These are phyloP conservation scores for Cerastoderma edule DNA, from an alignment of 2,888 invertebrate genomes.

Conservation along the genomic window DNA sequence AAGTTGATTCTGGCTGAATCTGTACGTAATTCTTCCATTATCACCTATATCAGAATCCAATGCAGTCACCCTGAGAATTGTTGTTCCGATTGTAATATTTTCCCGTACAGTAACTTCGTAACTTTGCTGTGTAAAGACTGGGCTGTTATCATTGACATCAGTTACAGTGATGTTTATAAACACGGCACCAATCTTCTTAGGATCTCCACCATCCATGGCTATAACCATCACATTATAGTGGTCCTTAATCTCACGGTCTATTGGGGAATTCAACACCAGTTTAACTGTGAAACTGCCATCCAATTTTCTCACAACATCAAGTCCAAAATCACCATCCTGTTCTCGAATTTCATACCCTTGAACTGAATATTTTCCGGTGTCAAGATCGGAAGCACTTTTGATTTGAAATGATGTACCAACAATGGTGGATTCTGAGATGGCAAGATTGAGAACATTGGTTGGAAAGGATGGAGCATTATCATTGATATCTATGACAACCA, in stretches of 20 bases:
- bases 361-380: constrained; percentile 70
- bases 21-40: constrained; percentile 87
- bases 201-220: constrained; percentile 75
- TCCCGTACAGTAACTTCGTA: constrained; percentile 73
- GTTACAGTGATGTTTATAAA: constrained; percentile 71
- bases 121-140: constrained; percentile 63
- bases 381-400: constrained; percentile 70
- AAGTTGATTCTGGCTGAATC: constrained; percentile 74
- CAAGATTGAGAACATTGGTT: constrained; percentile 51
- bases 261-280: constrained; percentile 65
- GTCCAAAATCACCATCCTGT: constrained; percentile 57
- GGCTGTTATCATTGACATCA: constrained; percentile 77
- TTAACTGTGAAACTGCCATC: constrained; percentile 66
- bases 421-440: constrained; percentile 69
- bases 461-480: constrained; percentile 74
- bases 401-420: constrained; percentile 63
- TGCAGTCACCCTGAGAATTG: constrained; percentile 88
- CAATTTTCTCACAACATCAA: constrained; percentile 58
- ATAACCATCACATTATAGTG: constrained; percentile 69
- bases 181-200: constrained; percentile 68
- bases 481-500: constrained; percentile 70
- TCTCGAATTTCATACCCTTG: constrained; percentile 66
- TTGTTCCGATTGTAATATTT: constrained; percentile 62
- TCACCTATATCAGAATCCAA: constrained; percentile 92
- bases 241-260: constrained; percentile 75